A percentile compares a stretch with the other conserved stretches of the same genome.
These are phyloP conservation scores for Philaethria dido DNA, from an alignment of 2,888 invertebrate species.

Conservation along the genomic window DNA sequence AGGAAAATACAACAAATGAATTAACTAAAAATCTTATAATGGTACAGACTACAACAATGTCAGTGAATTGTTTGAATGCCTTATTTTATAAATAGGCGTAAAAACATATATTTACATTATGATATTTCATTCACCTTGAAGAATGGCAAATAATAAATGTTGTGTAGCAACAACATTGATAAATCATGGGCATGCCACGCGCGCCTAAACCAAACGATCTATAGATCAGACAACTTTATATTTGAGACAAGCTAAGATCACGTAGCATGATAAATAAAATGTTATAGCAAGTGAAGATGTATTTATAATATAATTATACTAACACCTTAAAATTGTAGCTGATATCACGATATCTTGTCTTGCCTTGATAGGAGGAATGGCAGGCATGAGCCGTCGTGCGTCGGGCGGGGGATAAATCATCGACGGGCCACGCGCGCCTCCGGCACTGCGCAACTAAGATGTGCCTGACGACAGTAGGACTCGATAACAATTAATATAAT, in stretches of 20 bases:
- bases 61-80: not conserved
- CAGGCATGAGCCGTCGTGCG: conserved; percentile 66
- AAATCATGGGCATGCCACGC: conserved; percentile 78
- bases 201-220: conserved; percentile 63
- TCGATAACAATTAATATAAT: conserved; percentile 8
- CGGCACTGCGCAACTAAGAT: conserved; percentile 48
- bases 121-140: conserved; percentile 47
- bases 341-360: conserved; percentile 44
- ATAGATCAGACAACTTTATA: conserved; percentile 4
- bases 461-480: conserved; percentile 9
- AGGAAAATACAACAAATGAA: too few species aligned
- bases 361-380: conserved; percentile 64
- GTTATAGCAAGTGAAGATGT: not conserved
- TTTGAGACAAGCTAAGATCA: not conserved
- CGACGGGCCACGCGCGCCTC: conserved; percentile 77
- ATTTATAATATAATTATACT: conserved; percentile 10
- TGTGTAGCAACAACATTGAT: conserved; percentile 70
- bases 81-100: not conserved
- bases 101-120: conserved; percentile 37
- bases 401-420: conserved; percentile 77
- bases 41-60: too few species aligned
- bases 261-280: not conserved
- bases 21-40: too few species aligned
- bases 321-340: conserved; percentile 16
- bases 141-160: conserved; percentile 64